Evolutionary conservation across 2,888 invertebrate species (phyloP), one percentile per base, ranked within the genome.

Genomic region (Ophioninae sp.): DNA sequence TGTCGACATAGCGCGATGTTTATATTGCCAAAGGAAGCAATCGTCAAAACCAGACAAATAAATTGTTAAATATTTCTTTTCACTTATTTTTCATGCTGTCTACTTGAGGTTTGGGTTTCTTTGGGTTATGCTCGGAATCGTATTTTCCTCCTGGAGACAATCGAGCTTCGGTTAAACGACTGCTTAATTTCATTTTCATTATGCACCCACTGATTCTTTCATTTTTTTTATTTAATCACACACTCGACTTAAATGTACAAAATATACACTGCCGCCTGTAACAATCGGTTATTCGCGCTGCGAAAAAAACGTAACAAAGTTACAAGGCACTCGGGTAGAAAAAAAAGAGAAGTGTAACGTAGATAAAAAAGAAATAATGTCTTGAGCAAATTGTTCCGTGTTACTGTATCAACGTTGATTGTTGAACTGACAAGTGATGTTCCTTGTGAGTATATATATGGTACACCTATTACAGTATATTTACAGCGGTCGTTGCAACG

Each of bases 201-300:
- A 30, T 2, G 30, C 30, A 30, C 30, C 30, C 20, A 41, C 7
- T 39, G 9, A 41, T 39, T 51, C 2, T 13, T 51, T 51, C 17
- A 13, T 10, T 10, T 17, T 17, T 51, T 51, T 61, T 59, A 58
- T 67, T 77, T 69, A 77, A 63, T 69, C 68, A 77, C 63, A 68
- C 76, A 69, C 69, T 30, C 56, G 7, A 77, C 39, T 68, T 77
- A 69, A 77, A 77, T 67, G n/a, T 63, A 61, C 69, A 58, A 56
- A 75, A 58, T 71, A 58, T 75, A 68, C 63, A 80, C 63, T 23
- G 41, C 44, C 64, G 56, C 37, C 41, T 73, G 39, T 75, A 41
- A 20, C 23, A 58, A 58, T 75, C 64, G 58, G 63, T 23, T 58
- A 75, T 65, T 58, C 69, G 64, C 61, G 23, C 30, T 30, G 20